Evolutionary conservation across 1,140 invertebrate species (phyloP), one percentile per base, ranked within the genome.

Genomic region (Araneus ventricosus): DNA sequence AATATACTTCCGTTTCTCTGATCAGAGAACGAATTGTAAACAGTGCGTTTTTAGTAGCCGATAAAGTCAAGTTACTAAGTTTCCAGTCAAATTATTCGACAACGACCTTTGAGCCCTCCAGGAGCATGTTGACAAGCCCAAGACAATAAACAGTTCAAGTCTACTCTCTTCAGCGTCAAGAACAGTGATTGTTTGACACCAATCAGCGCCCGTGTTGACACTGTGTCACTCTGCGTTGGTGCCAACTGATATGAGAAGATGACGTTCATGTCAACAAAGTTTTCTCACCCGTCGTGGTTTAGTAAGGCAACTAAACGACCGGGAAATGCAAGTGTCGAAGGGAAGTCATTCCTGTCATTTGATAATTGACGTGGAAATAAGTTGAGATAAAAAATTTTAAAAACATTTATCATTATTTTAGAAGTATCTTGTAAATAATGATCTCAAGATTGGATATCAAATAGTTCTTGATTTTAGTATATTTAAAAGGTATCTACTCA

Each of bases 91-190:
- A 24, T 27, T 41, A 5, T 34, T 34, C 39, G 41, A 84, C 57
- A 41, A 20, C 90, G 82, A 92, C 90, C 90, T 92, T 92, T 92
- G 90, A 92, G 79, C 90, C 22, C 27, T 1, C 14, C 22, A n/a
- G 88, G 45, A 86, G 84, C 84, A 34, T 92, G 90, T 92, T 86
- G 90, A 92, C 90, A 86, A 70, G 90, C 57, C 82, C 59, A 45
- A 92, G 90, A 92, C 80, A 92, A 92, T 92, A 86, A 92, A 90
- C 70, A 82, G 89, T 59, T 45, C 75, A 61, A 84, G 52, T 30
- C 7, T 34, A 27, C 61, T 75, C 45, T 41, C 87, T 63, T 20
- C 22, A n/a, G 85, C 84, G n/a, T 34, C 84, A 45, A 86, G 63
- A 45, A 88, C 63, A 75, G 87, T 67, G 87, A 90, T 90, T 90